These are phyloP conservation scores for Pseudococcus viburni DNA, from an alignment of 2,888 invertebrate genomes.

Conservation along the genomic window DNA sequence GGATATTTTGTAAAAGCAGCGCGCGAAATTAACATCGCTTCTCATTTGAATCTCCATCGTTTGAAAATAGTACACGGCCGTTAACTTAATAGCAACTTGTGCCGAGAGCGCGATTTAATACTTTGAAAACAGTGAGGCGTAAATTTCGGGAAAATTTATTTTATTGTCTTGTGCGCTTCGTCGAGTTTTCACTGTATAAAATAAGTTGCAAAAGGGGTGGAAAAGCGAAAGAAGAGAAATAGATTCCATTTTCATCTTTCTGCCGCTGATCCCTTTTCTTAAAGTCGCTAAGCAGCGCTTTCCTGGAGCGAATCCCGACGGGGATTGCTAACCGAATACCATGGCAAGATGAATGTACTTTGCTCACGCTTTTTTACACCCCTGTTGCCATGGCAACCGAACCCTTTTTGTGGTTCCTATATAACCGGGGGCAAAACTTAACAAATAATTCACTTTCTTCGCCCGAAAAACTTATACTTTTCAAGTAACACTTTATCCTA, in stretches of 20 bases:
- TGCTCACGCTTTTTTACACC: slow-evolving; percentile 65
- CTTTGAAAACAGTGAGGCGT: slow-evolving; percentile 66
- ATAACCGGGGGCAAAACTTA: slow-evolving; percentile 60
- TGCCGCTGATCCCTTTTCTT: slow-evolving; percentile 65
- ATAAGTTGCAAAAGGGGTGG: slow-evolving; percentile 43
- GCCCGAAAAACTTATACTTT: slow-evolving; percentile 64
- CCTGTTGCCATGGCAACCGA: slow-evolving; percentile 59
- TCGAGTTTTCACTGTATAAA: slow-evolving; percentile 63
- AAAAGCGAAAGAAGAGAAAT: slow-evolving; percentile 63
- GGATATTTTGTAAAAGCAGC: not conserved
- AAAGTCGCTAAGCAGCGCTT: slow-evolving; percentile 66
- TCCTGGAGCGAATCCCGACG: slow-evolving; percentile 66
- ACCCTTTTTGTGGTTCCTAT: slow-evolving; percentile 59
- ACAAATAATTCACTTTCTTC: slow-evolving; percentile 66
- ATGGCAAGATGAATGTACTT: slow-evolving; percentile 65
- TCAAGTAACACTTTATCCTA: slow-evolving; percentile 62
- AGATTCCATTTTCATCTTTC: slow-evolving; percentile 66
- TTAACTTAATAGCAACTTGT: slow-evolving; percentile 64
- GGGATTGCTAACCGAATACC: slow-evolving; percentile 63
- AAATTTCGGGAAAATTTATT: slow-evolving; percentile 66
- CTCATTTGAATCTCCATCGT: slow-evolving; percentile 7
- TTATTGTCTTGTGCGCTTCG: slow-evolving; percentile 65
- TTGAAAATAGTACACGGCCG: slow-evolving; percentile 27
- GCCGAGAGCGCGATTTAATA: slow-evolving; percentile 63
- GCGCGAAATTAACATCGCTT: slow-evolving; percentile 30